These are phyloP conservation scores for Phataginus tricuspis DNA, from an alignment of 2,797 vertebrate species.

Conservation along the genomic window DNA sequence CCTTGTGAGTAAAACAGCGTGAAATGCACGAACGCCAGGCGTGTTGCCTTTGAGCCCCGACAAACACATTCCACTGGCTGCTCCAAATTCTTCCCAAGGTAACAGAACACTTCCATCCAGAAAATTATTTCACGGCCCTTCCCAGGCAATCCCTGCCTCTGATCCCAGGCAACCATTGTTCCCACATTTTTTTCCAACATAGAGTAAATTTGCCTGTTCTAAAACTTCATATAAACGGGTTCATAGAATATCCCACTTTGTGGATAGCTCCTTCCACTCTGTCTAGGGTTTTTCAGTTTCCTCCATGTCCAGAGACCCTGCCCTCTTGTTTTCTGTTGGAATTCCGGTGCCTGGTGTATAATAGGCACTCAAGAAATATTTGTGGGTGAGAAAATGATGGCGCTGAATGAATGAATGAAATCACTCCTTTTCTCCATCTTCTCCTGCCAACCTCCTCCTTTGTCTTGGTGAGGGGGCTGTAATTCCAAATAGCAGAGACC, in stretches of 20 bases:
- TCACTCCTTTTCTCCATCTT: neutral
- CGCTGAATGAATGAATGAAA: neutral
- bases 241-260: neutral
- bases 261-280: neutral
- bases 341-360: neutral
- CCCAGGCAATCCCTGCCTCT: neutral
- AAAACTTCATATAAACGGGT: neutral
- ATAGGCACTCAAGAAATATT: neutral
- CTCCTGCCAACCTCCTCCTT: neutral
- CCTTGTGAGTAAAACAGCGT: neutral
- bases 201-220: neutral
- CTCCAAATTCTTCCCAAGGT: neutral
- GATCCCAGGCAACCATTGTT: neutral
- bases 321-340: neutral
- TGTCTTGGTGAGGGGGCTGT: neutral
- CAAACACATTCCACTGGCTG: neutral
- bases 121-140: neutral
- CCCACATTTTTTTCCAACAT: neutral
- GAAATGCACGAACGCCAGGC: neutral
- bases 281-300: neutral
- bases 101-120: neutral
- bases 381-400: neutral
- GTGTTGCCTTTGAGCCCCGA: neutral
- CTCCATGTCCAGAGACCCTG: neutral
- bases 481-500: neutral